These are phyloP conservation scores for cattle (Bos taurus) DNA, from an alignment of 2,113 vertebrate species.

Conservation along the genomic window DNA sequence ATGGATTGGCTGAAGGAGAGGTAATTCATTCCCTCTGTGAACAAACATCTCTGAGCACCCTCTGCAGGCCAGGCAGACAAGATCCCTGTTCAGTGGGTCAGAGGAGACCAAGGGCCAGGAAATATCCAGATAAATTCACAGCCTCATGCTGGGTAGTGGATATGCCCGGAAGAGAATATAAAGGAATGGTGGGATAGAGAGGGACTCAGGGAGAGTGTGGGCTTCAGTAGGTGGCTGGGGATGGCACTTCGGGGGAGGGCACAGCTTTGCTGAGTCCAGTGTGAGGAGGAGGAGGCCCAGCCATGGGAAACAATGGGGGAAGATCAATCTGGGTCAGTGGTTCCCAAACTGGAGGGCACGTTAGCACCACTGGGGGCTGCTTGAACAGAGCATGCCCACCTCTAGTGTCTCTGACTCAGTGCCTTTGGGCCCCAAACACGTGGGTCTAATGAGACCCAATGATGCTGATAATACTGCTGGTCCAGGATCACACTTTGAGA, in stretches of 20 bases:
- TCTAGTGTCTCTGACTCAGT: neutral
- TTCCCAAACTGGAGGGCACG: neutral
- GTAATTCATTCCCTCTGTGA: neutral
- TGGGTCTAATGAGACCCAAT: neutral
- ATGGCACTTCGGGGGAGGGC: neutral
- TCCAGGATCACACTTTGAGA: neutral
- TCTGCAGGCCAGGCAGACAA: neutral
- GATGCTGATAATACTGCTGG: neutral
- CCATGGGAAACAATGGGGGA: neutral
- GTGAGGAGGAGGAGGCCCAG: neutral
- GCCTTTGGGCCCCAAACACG: neutral
- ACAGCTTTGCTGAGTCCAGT: neutral
- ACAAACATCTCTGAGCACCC: neutral
- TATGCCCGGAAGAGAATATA: neutral
- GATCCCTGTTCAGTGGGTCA: neutral
- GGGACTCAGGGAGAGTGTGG: neutral
- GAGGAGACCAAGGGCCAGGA: neutral
- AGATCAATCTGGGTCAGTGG: neutral
- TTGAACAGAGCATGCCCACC: neutral
- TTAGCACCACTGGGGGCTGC: neutral
- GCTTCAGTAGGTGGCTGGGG: neutral
- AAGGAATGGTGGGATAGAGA: neutral
- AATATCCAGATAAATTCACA: neutral
- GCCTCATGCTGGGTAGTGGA: neutral
- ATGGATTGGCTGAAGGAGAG: rapidly evolving